Percentiles rank a stretch among this genome's conserved stretches.
These are phyloP conservation scores for Tetragnatha versicolor DNA, from an alignment of 1,140 invertebrate species.

Conservation along the genomic window DNA sequence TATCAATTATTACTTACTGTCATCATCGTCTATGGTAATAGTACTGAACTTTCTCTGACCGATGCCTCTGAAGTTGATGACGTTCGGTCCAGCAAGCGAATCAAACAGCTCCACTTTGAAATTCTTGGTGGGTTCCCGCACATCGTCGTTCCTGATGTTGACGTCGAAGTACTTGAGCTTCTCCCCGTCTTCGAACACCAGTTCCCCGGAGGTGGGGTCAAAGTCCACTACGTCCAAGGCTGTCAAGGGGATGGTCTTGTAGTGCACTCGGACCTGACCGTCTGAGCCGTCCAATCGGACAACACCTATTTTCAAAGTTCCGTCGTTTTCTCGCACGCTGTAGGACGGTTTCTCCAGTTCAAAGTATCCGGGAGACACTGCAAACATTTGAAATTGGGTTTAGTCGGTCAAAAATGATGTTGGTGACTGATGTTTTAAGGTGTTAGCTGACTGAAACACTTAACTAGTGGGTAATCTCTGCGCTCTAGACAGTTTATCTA, in stretches of 20 bases:
- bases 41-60: background rate
- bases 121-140: background rate
- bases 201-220: background rate
- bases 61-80: background rate
- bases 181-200: background rate
- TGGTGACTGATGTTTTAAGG: background rate
- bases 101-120: background rate
- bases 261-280: conserved; percentile 68
- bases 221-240: background rate
- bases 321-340: conserved; percentile 71
- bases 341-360: conserved; percentile 70
- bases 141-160: background rate
- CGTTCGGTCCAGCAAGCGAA: background rate
- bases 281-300: conserved; percentile 69
- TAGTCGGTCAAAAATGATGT: background rate
- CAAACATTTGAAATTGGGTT: conserved; percentile 53
- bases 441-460: background rate
- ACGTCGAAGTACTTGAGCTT: background rate
- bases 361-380: conserved; percentile 71
- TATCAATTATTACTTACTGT: conserved; percentile 10
- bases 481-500: no score
- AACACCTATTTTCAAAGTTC: conserved; percentile 67
- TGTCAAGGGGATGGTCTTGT: conserved; percentile 60
- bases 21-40: conserved; percentile 19
- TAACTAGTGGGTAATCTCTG: no score